Evolutionary conservation across 2,113 vertebrate genomes (phyloP), one percentile per base, ranked within the genome.

Genomic region (Rhinopomastus cyanomelas): DNA sequence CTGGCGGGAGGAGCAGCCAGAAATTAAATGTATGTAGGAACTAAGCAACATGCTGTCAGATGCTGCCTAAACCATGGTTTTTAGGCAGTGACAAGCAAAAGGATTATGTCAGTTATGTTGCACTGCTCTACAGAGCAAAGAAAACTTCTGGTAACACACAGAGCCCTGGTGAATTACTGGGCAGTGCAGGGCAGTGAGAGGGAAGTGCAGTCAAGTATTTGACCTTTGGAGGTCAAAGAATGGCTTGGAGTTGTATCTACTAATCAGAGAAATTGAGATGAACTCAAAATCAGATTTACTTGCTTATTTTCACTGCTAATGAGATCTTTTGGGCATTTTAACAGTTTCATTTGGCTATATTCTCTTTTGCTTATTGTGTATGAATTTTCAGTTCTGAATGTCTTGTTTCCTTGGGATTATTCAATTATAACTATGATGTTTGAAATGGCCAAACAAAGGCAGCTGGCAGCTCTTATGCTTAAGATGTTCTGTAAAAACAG

Each of bases 1-100:
- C 83, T 88, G 88, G 66, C 78, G 25, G 83, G 88, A 3, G 3
- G 84, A 79, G 59, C 88, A 93, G 93, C 90, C 88, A 91, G 73
- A 94, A 93, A 61, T 81, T 37, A 79, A 94, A 69, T 88, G 42
- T 55, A 62, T 73, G 42, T 60, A 82, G 86, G 78, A 91, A 55
- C 26, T 16, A 61, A 88, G 84, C 67, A 73, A 88, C 86, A 32
- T 76, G 55, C 71, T 86, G 66, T 95, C 83, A 42, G 0, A 27
- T 59, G 72, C 49, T 27, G 56, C 11, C 56, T 4, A 44, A 64
- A 25, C 37, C 0, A 0, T 25, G 53, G 16, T 49, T 62, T 48
- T 66, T 77, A 78, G 34, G 36, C 18, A n/a, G 39, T n/a, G 44
- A 18, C 25, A 17, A 91, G 12, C 49, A 16, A 19, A 36, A 26